Base-by-base conservation (phyloP, 2,888 invertebrate species). In the Ferrisia virgata region DNA sequence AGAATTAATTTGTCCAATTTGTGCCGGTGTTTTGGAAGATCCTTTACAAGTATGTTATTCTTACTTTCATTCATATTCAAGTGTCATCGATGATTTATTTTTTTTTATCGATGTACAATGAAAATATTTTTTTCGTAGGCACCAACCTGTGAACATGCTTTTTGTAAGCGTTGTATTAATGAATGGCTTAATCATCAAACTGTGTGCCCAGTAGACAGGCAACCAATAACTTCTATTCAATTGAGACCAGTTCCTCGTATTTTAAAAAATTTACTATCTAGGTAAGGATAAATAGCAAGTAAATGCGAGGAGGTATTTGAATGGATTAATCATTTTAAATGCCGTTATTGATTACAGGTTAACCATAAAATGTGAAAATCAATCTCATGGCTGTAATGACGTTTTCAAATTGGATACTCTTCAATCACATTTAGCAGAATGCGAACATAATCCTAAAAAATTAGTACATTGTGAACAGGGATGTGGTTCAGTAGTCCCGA, bases 1-100 rank as follows among this genome's bases (percentile, higher is more conserved):
- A 91, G 98, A 98, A 91, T 91, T 98, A 86, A 93, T 98, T 87
- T 98, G 98, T 88, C 95, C 98, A 86, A 98, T 98, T 89, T 98
- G 98, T 90, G 96, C 96, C 86, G 95, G 96, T 86, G 98, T 98
- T 86, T 90, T 98, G 84, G 97, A 98, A 88, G 97, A 98, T 88
- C 97, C 98, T 72, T 90, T 98, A 86, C 98, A 98, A 94, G 88
- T 88, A 47, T 22, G 36, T 85, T n/a, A n/a, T n/a, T n/a, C n/a
- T n/a, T n/a, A n/a, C 18, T 9, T 2, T 15, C 8, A 9, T 22
- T 18, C n/a, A 3, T 58, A 58, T 64, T 22, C 2, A 31, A n/a
- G 4, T 53, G 15, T n/a, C 9, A 13, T 18, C 33, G 18, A 25
- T 58, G 3, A 22, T 39, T 33, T 18, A 43, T 3, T 43, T 40